Percentiles rank a stretch among this genome's conserved stretches.
These are phyloP conservation scores for Pseudoatta argentina DNA, from an alignment of 1,140 invertebrate species.

Conservation along the genomic window DNA sequence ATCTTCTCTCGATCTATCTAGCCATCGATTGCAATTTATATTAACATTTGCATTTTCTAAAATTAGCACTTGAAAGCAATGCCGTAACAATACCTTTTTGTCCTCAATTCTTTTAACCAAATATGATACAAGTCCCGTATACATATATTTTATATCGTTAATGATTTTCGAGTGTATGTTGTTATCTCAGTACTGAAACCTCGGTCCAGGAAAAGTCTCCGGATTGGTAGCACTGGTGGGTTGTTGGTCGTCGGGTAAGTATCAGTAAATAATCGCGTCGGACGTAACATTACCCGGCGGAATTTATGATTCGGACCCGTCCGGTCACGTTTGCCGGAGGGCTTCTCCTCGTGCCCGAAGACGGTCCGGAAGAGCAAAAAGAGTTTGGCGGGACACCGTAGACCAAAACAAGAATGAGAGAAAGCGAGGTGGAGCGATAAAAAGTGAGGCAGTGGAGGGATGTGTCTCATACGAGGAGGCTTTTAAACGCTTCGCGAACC, in stretches of 20 bases:
- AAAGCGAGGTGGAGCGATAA: constrained; percentile 44
- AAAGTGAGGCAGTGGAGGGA: constrained; percentile 63
- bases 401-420: constrained; percentile 50
- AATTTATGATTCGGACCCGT: constrained; percentile 84
- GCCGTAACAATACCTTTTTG: neutral
- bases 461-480: constrained; percentile 61
- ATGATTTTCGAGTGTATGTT: neutral
- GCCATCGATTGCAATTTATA: neutral
- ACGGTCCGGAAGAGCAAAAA: constrained; percentile 72
- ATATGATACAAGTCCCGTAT: neutral
- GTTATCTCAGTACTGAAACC: constrained; percentile 12
- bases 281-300: constrained; percentile 84
- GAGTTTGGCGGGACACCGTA: constrained; percentile 33
- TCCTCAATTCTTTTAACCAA: neutral
- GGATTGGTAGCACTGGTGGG: constrained; percentile 73
- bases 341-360: constrained; percentile 72
- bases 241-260: constrained; percentile 80
- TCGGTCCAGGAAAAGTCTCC: constrained; percentile 72
- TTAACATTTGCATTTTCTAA: neutral
- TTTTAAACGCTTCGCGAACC: constrained; percentile 80
- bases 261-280: constrained; percentile 85
- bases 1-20: neutral
- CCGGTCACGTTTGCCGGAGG: constrained; percentile 81
- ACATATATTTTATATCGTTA: neutral
- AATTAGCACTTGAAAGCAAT: neutral